These are phyloP conservation scores for Diadema setosum DNA, from an alignment of 35 echinoderm and acorn worm genomes.

Conservation along the genomic window DNA sequence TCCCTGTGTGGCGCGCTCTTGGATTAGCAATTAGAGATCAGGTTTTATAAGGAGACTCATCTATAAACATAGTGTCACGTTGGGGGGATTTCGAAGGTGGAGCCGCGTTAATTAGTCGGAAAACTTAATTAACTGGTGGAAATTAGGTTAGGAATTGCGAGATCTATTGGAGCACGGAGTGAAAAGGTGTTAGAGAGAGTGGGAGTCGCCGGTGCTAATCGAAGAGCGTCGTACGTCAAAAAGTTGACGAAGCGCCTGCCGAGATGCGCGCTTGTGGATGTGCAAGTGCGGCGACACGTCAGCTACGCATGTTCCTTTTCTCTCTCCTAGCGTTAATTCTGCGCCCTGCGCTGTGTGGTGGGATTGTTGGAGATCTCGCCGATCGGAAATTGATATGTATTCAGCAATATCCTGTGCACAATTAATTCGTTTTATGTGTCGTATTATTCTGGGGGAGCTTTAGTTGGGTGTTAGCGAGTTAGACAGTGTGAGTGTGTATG, in stretches of 20 bases:
- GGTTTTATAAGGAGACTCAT: background rate
- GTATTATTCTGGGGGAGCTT: background rate
- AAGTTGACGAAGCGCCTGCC: too few relatives aligned
- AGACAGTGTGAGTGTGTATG: too few relatives aligned
- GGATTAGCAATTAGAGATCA: background rate
- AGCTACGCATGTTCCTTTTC: too few relatives aligned
- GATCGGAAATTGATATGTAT: constrained; percentile 28
- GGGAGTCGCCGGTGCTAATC: background rate
- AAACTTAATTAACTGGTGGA: constrained; percentile 30
- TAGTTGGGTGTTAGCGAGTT: background rate
- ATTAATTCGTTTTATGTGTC: background rate
- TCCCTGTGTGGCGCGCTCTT: background rate
- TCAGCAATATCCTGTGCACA: background rate
- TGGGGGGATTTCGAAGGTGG: constrained; percentile 10
- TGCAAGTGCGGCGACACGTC: too few relatives aligned
- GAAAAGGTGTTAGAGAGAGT: background rate
- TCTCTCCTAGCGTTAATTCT: too few relatives aligned
- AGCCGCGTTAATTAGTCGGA: constrained; percentile 21
- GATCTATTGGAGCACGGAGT: background rate
- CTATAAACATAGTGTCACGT: background rate
- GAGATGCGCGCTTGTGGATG: too few relatives aligned
- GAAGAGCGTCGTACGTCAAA: too few relatives aligned
- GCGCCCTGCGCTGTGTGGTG: too few relatives aligned
- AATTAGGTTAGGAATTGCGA: constrained; percentile 15
- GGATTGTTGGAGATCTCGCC: background rate